Evolutionary conservation across 2,113 vertebrate genomes (phyloP).

Genomic region (Arizona elegans): DNA sequence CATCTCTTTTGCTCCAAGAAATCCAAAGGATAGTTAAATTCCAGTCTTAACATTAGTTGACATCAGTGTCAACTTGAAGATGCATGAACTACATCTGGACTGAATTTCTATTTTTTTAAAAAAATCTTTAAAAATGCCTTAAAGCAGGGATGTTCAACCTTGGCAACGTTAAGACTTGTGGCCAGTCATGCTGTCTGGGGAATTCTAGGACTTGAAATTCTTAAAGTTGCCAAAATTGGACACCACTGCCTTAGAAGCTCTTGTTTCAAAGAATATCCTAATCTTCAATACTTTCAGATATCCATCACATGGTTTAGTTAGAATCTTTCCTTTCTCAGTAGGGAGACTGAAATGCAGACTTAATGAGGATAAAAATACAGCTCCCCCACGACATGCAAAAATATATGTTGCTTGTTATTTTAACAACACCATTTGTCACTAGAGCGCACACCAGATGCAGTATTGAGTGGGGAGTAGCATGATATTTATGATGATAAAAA

Average conservation of each 20-base stretch:
- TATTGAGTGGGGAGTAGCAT: conserved; percentile 71
- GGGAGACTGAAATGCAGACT: conserved; percentile 44
- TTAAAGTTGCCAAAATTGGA: neutral
- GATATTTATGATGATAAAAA: conserved; percentile 71
- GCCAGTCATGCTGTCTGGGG: neutral
- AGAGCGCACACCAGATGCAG: conserved; percentile 59
- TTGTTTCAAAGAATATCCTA: neutral
- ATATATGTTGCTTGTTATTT: conserved; percentile 56
- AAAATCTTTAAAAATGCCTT: neutral
- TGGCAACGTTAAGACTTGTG: neutral
- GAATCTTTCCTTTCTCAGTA: neutral
- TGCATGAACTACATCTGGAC: neutral
- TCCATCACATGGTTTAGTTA: conserved; percentile 10
- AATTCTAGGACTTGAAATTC: neutral
- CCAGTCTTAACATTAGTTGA: neutral
- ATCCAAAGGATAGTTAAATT: neutral
- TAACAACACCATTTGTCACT: conserved; percentile 70
- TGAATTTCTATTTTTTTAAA: neutral
- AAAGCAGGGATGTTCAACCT: neutral
- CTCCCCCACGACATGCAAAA: conserved; percentile 33
- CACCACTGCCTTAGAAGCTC: neutral
- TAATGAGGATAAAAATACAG: conserved; percentile 22
- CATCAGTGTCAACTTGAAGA: neutral
- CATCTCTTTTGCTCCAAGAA: neutral
- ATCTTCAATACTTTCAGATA: neutral